Base-by-base conservation (phyloP, 2,113 vertebrate genomes). In the Scalopus aquaticus region DNA sequence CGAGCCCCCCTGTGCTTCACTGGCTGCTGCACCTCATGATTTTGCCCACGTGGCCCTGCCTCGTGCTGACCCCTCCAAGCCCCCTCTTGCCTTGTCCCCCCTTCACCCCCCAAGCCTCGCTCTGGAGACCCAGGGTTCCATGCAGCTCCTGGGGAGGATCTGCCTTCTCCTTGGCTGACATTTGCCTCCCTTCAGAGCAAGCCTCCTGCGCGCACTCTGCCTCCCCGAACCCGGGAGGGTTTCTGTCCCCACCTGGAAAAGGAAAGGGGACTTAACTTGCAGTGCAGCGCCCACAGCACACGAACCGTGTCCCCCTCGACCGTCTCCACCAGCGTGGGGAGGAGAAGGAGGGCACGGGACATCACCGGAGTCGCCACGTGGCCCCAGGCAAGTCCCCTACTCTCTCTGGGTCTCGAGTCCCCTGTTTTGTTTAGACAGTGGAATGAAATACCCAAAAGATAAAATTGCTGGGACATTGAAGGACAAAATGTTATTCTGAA, bases 51-150 rank as follows among this genome's bases (percentile, higher is more conserved):
- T 51, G 49, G 49, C 49, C 49, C 15, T 51, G 51, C 15, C 26
- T 56, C 3, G 44, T 32, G 32, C 20, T 35, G 20, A 62, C 13
- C 5, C 49, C 26, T 60, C 0, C 0, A 3, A 1, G 2, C 12
- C 44, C 9, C n/a, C 9, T 60, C 28, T 28, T 6, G 32, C 10
- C 7, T 28, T 44, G 37, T 37, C 39, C n/a, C 49, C n/a, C 15
- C 49, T 51, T 4, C 16, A 51, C 49, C 16, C 49, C 49, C 15
- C 49, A 51, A 30, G 32, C 65, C 65, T 13, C 26, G 30, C 58
- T n/a, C 35, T 51, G 86, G 12, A 84, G 28, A 51, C 16, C 9
- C n/a, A 28, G 49, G n/a, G 39, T 30, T 42, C 4, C 10, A 1
- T 17, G 5, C 22, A 22, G 39, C 1, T 60, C 62, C 56, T 67